phyloP scores from a whole-genome alignment of 2,888 invertebrate genomes.

The Dioctria rufipes region DNA sequence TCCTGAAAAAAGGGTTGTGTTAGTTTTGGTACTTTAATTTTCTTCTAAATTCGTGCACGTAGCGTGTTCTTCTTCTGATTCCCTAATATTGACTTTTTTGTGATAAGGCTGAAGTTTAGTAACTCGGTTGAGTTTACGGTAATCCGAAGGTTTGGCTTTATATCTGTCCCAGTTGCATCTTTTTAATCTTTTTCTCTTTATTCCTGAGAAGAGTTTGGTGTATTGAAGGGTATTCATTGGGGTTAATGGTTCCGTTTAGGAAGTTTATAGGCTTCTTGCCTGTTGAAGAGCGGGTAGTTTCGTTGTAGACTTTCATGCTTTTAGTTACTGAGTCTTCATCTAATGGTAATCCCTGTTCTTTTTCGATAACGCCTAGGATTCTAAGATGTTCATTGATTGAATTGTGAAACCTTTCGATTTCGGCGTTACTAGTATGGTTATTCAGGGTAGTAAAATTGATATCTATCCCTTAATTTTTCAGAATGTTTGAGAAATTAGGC shows the following conservation, averaged over 20 bases:
- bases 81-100: conserved; percentile 26
- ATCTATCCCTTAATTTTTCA: background rate
- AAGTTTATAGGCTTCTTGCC: conserved; percentile 28
- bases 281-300: conserved; percentile 27
- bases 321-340: conserved; percentile 22
- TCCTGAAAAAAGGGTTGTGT: conserved; percentile 28
- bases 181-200: background rate
- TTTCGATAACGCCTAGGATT: too few species aligned
- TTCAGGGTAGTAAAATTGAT: background rate
- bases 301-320: conserved; percentile 12
- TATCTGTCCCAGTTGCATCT: conserved; percentile 2
- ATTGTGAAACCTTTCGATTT: too few species aligned
- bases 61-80: conserved; percentile 22
- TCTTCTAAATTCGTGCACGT: conserved; percentile 39
- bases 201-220: conserved; percentile 8
- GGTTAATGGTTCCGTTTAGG: conserved; percentile 13
- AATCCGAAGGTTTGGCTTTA: conserved; percentile 3
- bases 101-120: conserved; percentile 49
- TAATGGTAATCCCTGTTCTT: background rate
- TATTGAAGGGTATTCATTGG: conserved; percentile 10
- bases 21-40: conserved; percentile 41
- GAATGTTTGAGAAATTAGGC: background rate
- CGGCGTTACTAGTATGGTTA: conserved; percentile 16
- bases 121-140: conserved; percentile 39
- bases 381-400: too few species aligned